Evolutionary conservation across 1,140 invertebrate species (phyloP), one percentile per base, ranked within the genome.

Genomic region (Leucophenga varia): DNA sequence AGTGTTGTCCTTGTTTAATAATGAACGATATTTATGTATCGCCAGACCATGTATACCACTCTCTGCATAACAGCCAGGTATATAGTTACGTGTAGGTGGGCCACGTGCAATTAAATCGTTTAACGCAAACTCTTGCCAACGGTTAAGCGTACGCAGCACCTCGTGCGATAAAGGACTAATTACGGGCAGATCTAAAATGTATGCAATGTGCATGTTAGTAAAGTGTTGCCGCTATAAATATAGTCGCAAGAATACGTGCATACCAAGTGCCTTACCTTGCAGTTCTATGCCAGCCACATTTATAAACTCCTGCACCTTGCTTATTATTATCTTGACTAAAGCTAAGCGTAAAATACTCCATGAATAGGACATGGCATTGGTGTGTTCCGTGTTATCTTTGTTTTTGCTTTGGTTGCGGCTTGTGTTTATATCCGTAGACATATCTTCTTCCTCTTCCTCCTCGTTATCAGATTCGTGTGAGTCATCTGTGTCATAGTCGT

Each of bases 301-400:
- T 46, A 82, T 64, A 64, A 82, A 80, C 48, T 81, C 77, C 61
- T 82, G 80, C 36, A 99, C 75, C 58, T 94, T 90, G 35, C 82
- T 77, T 55, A 92, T 86, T 21, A 92, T 85, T 38, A 95, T 83
- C 63, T 88, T 86, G 25, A 97, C 82, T 47, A 93, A 84, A 25
- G 94, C 90, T 60, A 93, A 83, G 55, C 95, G 84, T 75, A 99
- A 87, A 32, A 99, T 84, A 59, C 86, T 85, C 97, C 97, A 99
- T 44, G 91, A 91, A 73, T 95, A 97, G 12, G 91, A 94, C 57
- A 89, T 87, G 3, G 93, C 90, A 80, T 97, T 91, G 21, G 86
- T 85, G 74, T 97, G 93, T 74, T 97, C 93, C 16, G 79, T 86
- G 72, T 93, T 94, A 52, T 83, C 79, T 71, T 83, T 79, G 71